Percentiles rank a stretch among this genome's conserved stretches.
Evolutionary conservation across 2,797 vertebrate genomes (phyloP).

Genomic region (Arnoldichthys spilopterus): DNA sequence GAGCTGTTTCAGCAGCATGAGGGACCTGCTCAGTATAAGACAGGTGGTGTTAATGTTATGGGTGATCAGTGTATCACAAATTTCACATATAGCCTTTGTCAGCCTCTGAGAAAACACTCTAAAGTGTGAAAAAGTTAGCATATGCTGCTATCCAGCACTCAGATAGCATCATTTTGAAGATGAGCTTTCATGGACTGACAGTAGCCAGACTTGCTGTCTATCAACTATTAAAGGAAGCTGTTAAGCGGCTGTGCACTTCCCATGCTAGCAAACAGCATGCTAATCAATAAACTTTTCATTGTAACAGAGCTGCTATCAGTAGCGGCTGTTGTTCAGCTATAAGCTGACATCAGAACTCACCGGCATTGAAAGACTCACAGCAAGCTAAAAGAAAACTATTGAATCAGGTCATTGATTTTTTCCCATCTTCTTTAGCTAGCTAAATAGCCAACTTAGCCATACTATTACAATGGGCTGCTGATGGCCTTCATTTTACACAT

Average conservation of each 20-base stretch:
- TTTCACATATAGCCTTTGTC: no score
- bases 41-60: no score
- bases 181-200: background rate
- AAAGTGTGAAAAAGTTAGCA: no score
- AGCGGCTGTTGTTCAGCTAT: constrained; percentile 14
- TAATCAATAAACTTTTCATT: constrained; percentile 18
- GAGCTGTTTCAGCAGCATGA: no score
- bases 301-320: background rate
- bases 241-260: background rate
- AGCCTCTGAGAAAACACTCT: no score
- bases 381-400: constrained; percentile 9
- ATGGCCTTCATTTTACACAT: background rate
- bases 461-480: background rate
- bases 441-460: background rate
- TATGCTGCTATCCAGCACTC: background rate
- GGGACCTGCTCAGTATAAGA: no score
- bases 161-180: background rate
- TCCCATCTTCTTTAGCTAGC: background rate
- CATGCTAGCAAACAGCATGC: background rate
- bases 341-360: constrained; percentile 7
- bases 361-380: background rate
- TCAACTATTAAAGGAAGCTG: background rate
- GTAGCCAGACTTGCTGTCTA: background rate
- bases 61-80: no score
- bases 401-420: constrained; percentile 12